A percentile compares a stretch with the other conserved stretches of the same genome.
phyloP scores from a whole-genome alignment of 2,797 vertebrate genomes.

The Hypotaenidia philippensis region DNA sequence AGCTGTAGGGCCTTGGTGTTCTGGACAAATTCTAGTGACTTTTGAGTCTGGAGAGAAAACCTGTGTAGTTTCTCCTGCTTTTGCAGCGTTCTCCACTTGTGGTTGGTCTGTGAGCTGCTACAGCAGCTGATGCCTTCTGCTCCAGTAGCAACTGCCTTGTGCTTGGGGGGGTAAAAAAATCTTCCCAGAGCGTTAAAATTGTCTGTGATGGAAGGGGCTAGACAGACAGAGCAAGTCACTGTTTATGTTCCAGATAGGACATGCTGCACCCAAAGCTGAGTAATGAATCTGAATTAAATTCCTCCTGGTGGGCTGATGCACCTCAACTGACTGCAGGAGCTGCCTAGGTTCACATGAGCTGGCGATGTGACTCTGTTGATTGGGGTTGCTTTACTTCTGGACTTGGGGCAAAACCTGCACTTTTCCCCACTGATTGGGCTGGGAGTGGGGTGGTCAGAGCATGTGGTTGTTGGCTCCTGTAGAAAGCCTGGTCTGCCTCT shows the following conservation, averaged over 20 bases:
- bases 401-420: neutral
- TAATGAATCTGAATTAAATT: neutral
- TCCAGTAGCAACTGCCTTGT: neutral
- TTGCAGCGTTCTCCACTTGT: neutral
- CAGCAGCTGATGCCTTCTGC: neutral
- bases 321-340: neutral
- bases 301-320: neutral
- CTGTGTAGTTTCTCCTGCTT: neutral
- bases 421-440: neutral
- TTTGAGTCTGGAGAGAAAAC: neutral
- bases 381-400: neutral
- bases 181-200: neutral
- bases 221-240: neutral
- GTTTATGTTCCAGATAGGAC: neutral
- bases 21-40: neutral
- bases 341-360: rapidly evolving
- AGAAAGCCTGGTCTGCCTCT: neutral
- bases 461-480: neutral
- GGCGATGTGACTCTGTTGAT: rapidly evolving
- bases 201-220: neutral
- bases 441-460: neutral
- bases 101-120: neutral
- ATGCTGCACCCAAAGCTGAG: neutral
- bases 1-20: neutral
- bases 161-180: neutral